These are phyloP conservation scores for Lycia hirtaria DNA, from an alignment of 2,888 invertebrate genomes.

Conservation along the genomic window DNA sequence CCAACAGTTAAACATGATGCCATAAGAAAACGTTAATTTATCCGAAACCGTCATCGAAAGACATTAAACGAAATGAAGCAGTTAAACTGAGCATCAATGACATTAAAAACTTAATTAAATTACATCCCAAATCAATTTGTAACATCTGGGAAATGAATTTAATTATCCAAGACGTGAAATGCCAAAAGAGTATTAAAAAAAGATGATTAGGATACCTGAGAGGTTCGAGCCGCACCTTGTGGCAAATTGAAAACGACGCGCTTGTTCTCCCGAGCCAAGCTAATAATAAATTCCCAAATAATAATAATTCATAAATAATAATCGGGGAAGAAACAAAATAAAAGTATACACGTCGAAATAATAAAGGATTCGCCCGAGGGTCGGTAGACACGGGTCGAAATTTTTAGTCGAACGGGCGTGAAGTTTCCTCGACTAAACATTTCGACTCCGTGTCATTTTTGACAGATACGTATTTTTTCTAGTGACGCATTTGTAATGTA, in stretches of 20 bases:
- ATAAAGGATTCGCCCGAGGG: slow-evolving; percentile 77
- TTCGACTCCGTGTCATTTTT: too few species aligned
- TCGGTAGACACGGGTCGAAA: slow-evolving; percentile 60
- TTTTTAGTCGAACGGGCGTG: slow-evolving; percentile 1
- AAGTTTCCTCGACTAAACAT: neutral
- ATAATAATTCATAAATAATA: slow-evolving; percentile 86
- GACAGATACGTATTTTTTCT: too few species aligned
- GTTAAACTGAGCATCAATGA: slow-evolving; percentile 49
- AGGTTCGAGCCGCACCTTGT: slow-evolving; percentile 68
- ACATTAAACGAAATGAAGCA: slow-evolving; percentile 47
- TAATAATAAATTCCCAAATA: slow-evolving; percentile 85
- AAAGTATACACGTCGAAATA: slow-evolving; percentile 84
- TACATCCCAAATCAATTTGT: slow-evolving; percentile 74
- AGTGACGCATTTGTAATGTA: too few species aligned
- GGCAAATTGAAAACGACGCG: slow-evolving; percentile 84
- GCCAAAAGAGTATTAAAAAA: slow-evolving; percentile 68
- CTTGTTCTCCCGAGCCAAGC: slow-evolving; percentile 71
- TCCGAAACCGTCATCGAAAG: slow-evolving; percentile 28
- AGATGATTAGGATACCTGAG: slow-evolving; percentile 62
- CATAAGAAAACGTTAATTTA: slow-evolving; percentile 19
- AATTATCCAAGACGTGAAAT: slow-evolving; percentile 70
- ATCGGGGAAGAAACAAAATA: slow-evolving; percentile 81
- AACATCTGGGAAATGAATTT: slow-evolving; percentile 68
- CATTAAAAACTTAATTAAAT: slow-evolving; percentile 71
- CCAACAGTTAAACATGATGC: neutral